Evolutionary conservation across 1,140 invertebrate genomes (phyloP), one percentile per base, ranked within the genome.

Genomic region (Brachionus koreanus): DNA sequence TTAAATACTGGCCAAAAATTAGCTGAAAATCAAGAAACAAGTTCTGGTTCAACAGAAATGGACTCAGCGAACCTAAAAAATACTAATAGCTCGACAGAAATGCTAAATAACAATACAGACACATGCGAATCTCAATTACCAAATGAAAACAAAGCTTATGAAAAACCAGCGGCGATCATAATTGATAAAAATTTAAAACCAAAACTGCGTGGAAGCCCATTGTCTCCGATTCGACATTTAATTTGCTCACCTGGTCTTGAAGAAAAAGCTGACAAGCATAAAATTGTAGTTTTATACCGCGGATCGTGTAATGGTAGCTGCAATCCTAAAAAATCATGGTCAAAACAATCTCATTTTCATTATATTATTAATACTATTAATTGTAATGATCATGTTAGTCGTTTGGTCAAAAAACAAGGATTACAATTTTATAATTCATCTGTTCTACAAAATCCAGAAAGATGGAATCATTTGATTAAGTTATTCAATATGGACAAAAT

Each of bases 241-340:
- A 79, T 79, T 42, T 79, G 76, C 49, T 79, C 76, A 23, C 76
- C 52, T 65, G 76, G 76, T 65, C 49, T 79, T 10, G 76, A 79
- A 65, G 61, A 39, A 37, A 57, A 42, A 16, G 49, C 76, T 61
- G 16, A 79, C 10, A 57, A 42, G 19, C 35, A 57, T 12, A 61
- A 65, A 61, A 57, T 79, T 61, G 33, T 61, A 33, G 9, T 79
- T 13, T 37, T 79, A 5, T 79, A 61, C 25, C 49, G 61, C 37
- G 76, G 76, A 12, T 19, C 33, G 10, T 79, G 76, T 25, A 79
- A 61, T 16, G 76, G 76, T 5, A 37, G 16, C 35, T 79, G 76
- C 13, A 61, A 79, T 29, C 33, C 33, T 0, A 79, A 61, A 12
- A 79, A 79, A 43, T 29, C 46, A 23, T 79, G 76, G 76, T 79